Evolutionary conservation across 2,113 vertebrate species (phyloP), one percentile per base, ranked within the genome.

Genomic region (Calidris pugnax): DNA sequence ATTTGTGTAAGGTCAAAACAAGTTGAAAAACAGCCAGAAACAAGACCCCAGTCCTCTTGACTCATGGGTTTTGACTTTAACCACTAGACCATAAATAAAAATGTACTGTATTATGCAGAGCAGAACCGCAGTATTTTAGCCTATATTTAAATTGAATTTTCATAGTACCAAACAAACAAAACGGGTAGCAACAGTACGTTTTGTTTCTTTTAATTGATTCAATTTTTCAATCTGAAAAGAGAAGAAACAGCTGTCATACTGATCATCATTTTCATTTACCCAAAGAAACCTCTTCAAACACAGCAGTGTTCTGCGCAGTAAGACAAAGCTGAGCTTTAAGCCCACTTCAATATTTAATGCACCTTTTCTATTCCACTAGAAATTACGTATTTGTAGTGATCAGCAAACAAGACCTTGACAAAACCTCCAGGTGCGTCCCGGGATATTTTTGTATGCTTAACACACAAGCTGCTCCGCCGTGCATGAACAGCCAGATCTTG

Each of bases 11-110:
- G 13, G 84, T 74, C 87, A 95, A 89, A 97, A 79, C 71, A 57
- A 85, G 55, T 39, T 80, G 77, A 94, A 93, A 96, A 92, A 4
- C 43, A 95, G 83, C 45, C 57, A 94, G 45, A 32, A 79, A 85
- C 51, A 94, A 94, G 91, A 73, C 56, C 53, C 60, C 80, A 76
- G 37, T 28, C 47, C 41, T 89, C 62, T 39, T 55, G 28, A 59
- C 77, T 89, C 81, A 28, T 73, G 50, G 57, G 75, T 19, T 94
- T 94, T 80, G 51, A 74, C 86, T 93, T 85, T 72, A 96, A 92
- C 77, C 66, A 53, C 83, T 66, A 73, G 76, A 73, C 26, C 53
- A 69, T 68, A 90, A 78, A 94, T 64, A 87, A 90, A 95, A 93
- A 90, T 37, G 37, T 26, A 81, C 2, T 2, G 7, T 53, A 67